Evolutionary conservation across 2,888 invertebrate genomes (phyloP).

Genomic region (Drosophila mayaguana): DNA sequence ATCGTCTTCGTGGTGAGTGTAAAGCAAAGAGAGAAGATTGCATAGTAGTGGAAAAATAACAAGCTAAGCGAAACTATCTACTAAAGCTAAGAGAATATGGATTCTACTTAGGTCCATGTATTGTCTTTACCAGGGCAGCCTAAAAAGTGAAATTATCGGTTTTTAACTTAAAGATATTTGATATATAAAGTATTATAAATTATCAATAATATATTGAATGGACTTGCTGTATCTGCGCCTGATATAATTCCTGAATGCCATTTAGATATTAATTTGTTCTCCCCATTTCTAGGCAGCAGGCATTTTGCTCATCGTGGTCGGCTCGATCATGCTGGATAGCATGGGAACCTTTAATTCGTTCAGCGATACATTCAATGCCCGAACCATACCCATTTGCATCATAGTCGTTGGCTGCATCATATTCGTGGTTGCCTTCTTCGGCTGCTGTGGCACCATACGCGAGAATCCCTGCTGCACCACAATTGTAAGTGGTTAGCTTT

Average conservation of each 20-base stretch:
- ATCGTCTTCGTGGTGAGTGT: slow-evolving; percentile 82
- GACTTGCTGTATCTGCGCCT: too few relatives aligned
- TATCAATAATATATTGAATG: too few relatives aligned
- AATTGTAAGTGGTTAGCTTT: slow-evolving; percentile 87
- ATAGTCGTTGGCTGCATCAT: slow-evolving; percentile 90
- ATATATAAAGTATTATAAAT: too few relatives aligned
- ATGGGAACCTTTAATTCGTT: slow-evolving; percentile 86
- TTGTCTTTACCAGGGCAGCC: neutral
- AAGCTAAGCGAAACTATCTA: neutral
- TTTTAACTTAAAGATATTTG: too few relatives aligned
- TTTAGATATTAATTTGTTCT: too few relatives aligned
- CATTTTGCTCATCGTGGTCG: slow-evolving; percentile 89
- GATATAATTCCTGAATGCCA: too few relatives aligned
- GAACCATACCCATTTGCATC: slow-evolving; percentile 88
- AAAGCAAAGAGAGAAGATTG: neutral
- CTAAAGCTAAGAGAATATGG: neutral
- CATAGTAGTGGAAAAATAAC: neutral
- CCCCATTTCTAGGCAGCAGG: slow-evolving; percentile 87
- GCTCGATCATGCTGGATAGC: slow-evolving; percentile 88
- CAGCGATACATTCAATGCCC: slow-evolving; percentile 85
- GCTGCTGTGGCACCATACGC: slow-evolving; percentile 95
- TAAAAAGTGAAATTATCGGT: neutral
- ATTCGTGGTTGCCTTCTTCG: slow-evolving; percentile 94
- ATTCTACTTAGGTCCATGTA: neutral
- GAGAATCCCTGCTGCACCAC: slow-evolving; percentile 95